Evolutionary conservation across 2,797 vertebrate genomes (phyloP).

Genomic region (Rhinogobio ventralis): DNA sequence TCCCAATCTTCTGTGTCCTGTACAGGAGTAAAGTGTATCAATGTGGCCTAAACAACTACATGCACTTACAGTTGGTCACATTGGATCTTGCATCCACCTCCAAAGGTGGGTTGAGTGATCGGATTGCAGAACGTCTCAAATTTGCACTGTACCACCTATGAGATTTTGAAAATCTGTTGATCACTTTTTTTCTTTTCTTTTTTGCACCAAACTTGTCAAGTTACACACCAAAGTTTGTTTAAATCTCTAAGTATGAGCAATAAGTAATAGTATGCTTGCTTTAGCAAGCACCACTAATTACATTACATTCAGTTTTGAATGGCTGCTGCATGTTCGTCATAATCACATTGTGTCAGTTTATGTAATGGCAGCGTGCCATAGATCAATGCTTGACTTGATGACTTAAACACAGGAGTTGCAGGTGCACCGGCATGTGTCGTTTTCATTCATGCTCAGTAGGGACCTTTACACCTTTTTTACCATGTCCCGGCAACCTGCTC

Average conservation of each 20-base stretch:
- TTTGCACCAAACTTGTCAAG: background rate
- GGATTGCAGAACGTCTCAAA: background rate
- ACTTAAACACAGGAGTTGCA: background rate
- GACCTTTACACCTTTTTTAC: conserved; percentile 27
- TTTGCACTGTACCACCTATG: background rate
- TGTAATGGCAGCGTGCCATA: background rate
- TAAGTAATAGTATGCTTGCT: background rate
- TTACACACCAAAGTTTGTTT: background rate
- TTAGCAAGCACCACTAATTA: background rate
- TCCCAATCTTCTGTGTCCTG: background rate
- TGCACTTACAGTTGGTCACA: background rate
- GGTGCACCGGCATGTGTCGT: background rate
- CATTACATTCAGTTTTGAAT: background rate
- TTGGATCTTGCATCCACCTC: background rate
- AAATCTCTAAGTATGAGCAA: background rate
- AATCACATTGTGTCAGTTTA: conserved; percentile 4
- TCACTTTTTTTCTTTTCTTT: background rate
- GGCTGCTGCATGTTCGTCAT: conserved; percentile 17
- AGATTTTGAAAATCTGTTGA: background rate
- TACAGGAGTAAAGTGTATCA: background rate
- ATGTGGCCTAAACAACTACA: background rate
- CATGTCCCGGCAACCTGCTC: conserved; percentile 15
- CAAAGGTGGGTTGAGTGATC: background rate
- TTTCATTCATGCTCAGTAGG: conserved; percentile 15
- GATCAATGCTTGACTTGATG: conserved; percentile 5